A percentile compares a stretch with the other conserved stretches of the same genome.
Conservation (phyloP, 1,140 invertebrate genomes). For the Danaus melanippus region DNA sequence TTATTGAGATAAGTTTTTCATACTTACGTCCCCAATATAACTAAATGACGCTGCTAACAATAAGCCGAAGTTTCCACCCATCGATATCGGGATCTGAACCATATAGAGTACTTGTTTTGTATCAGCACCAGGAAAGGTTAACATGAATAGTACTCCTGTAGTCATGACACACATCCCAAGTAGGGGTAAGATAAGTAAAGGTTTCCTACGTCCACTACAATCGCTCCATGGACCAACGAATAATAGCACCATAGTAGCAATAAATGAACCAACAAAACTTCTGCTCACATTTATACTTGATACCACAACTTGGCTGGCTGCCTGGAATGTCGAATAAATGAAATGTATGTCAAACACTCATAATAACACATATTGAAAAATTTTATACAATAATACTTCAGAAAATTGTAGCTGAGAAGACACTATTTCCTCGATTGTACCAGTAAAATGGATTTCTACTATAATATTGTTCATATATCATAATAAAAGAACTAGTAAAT, state of each 20-base stretch:
- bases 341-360: too few species aligned
- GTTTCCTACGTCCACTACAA: conserved; percentile 64
- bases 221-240: conserved; percentile 69
- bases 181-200: conserved; percentile 58
- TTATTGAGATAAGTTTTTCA: neutral
- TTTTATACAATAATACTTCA: too few species aligned
- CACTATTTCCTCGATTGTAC: too few species aligned
- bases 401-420: too few species aligned
- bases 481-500: too few species aligned
- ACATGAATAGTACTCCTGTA: conserved; percentile 44
- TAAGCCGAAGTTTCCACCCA: conserved; percentile 64
- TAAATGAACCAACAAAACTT: conserved; percentile 57
- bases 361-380: too few species aligned
- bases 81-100: conserved; percentile 59
- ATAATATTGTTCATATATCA: too few species aligned
- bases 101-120: conserved; percentile 54
- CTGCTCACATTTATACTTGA: conserved; percentile 53
- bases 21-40: conserved; percentile 65
- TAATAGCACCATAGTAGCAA: conserved; percentile 51
- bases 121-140: conserved; percentile 54
- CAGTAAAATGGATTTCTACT: too few species aligned
- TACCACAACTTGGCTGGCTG: conserved; percentile 57
- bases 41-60: conserved; percentile 57
- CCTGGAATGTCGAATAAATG: conserved; percentile 39
- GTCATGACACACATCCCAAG: conserved; percentile 62